Percentiles rank a stretch among this genome's conserved stretches.
Conservation (phyloP, 2,797 vertebrate species). For the Myripristis jacobus region DNA sequence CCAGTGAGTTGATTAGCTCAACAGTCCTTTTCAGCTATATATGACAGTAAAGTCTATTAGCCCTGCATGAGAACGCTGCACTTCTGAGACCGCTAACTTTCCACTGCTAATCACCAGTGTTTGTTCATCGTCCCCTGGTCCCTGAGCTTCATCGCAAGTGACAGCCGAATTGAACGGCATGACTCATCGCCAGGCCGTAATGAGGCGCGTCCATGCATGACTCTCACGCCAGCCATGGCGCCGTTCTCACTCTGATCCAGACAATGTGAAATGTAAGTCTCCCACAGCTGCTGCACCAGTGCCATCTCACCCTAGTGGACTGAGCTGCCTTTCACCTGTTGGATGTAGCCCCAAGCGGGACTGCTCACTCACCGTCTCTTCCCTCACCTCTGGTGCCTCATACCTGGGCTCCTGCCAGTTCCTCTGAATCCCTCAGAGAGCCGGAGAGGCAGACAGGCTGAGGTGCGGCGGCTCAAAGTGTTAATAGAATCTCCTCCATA, state of each 20-base stretch:
- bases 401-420: conserved; percentile 2
- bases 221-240: conserved; percentile 15
- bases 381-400: conserved; percentile 30
- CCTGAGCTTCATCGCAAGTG: conserved; percentile 45
- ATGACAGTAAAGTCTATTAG: conserved; percentile 29
- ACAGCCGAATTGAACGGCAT: conserved; percentile 54
- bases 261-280: conserved; percentile 11
- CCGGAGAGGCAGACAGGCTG: not conserved
- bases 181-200: conserved; percentile 58
- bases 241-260: conserved; percentile 13
- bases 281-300: conserved; percentile 15
- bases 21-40: conserved; percentile 14
- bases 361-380: conserved; percentile 2
- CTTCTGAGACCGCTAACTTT: conserved; percentile 36
- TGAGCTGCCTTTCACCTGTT: conserved; percentile 13
- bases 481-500: conserved; percentile 49
- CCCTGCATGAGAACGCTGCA: conserved; percentile 24
- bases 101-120: conserved; percentile 59
- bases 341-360: not conserved
- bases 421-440: conserved; percentile 9
- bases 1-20: conserved; percentile 16
- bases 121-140: conserved; percentile 48
- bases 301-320: conserved; percentile 9
- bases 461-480: conserved; percentile 34
- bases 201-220: conserved; percentile 24